Evolutionary conservation across 2,888 invertebrate genomes (phyloP).

Genomic region (Erebia palarica): DNA sequence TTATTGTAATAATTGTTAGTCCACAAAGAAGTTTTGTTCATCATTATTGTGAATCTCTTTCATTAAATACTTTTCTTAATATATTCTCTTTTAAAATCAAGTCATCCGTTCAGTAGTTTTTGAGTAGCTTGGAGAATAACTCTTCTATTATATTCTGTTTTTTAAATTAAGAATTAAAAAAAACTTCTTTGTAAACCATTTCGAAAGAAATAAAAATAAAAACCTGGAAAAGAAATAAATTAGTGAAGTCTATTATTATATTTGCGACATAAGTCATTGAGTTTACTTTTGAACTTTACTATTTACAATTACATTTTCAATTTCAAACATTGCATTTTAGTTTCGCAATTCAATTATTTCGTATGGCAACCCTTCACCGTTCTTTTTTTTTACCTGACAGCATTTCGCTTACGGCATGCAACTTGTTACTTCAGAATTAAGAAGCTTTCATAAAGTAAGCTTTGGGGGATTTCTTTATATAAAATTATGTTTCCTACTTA

Average conservation of each 20-base stretch:
- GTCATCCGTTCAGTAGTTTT: slow-evolving; percentile 30
- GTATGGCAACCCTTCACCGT: slow-evolving; percentile 32
- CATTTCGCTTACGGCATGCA: slow-evolving; percentile 28
- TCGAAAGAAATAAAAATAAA: slow-evolving; percentile 27
- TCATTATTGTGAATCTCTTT: background rate
- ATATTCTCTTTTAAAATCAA: background rate
- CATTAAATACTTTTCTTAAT: too few species aligned
- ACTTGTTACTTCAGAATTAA: background rate
- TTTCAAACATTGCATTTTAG: background rate
- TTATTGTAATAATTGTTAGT: background rate
- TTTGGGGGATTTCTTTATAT: slow-evolving; percentile 7
- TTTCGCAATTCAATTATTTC: background rate
- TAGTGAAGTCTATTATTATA: slow-evolving; percentile 26
- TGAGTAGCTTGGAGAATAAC: slow-evolving; percentile 4
- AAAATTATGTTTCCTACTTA: slow-evolving; percentile 17
- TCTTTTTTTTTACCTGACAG: background rate
- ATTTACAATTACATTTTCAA: background rate
- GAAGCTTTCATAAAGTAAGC: too few species aligned
- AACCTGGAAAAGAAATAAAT: slow-evolving; percentile 39
- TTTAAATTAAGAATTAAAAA: background rate
- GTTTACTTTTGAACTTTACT: slow-evolving; percentile 6
- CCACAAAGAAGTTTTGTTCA: slow-evolving; percentile 24
- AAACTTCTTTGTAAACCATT: slow-evolving; percentile 23
- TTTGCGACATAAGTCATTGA: background rate
- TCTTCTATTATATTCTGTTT: background rate